A percentile compares a stretch with the other conserved stretches of the same genome.
These are phyloP conservation scores for Psammodynastes pulverulentus DNA, from an alignment of 2,113 vertebrate genomes.

Conservation along the genomic window DNA sequence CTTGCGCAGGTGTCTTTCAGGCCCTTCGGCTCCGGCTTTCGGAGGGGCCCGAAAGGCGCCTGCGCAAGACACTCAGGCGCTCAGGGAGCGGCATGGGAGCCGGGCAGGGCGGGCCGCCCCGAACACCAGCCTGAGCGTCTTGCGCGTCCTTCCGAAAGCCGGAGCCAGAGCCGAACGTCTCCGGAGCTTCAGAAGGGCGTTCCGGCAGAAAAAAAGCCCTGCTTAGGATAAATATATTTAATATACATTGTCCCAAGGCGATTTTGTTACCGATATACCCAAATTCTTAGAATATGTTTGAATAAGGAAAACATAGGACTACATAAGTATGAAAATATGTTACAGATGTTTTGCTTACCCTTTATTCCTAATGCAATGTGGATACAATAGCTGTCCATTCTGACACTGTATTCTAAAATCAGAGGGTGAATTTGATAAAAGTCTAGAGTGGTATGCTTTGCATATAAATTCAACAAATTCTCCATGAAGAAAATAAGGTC, in stretches of 20 bases:
- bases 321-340: background rate
- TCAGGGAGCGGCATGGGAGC: no score
- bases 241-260: background rate
- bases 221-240: background rate
- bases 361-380: slow-evolving; percentile 56
- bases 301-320: background rate
- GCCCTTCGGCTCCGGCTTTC: no score
- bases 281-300: background rate
- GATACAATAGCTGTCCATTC: slow-evolving; percentile 63
- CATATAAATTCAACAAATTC: slow-evolving; percentile 73
- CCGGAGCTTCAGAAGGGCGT: no score
- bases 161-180: no score
- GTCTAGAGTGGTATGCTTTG: slow-evolving; percentile 43
- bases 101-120: no score
- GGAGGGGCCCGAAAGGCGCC: no score
- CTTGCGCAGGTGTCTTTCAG: no score
- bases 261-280: background rate
- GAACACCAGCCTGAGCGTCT: no score
- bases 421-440: slow-evolving; percentile 31
- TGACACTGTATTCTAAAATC: slow-evolving; percentile 68
- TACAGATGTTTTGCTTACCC: slow-evolving; percentile 33
- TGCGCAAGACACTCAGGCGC: no score
- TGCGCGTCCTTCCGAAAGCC: no score
- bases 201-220: no score
- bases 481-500: slow-evolving; percentile 67